Evolutionary conservation across 1,140 invertebrate species (phyloP), one percentile per base, ranked within the genome.

Genomic region (Copidosoma floridanum): DNA sequence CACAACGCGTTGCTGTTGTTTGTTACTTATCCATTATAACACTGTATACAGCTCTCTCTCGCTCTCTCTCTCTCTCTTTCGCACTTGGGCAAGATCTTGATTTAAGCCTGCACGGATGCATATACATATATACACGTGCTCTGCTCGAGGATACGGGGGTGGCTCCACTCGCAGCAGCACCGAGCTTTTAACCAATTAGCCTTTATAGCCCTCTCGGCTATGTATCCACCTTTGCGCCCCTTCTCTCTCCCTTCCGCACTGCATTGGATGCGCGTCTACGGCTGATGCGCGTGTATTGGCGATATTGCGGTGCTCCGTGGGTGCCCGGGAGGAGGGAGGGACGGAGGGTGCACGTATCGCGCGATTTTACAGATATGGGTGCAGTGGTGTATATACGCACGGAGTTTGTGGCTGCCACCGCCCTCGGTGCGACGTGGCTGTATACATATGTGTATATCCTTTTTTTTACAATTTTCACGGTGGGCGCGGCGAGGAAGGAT

Each of bases 21-120:
- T 78, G 76, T 80, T 80, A 79, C 77, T 79, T 79, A 79, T 79
- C 77, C 78, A 80, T 80, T 80, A 80, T 81, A 81, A 80, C 78
- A 80, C 78, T 79, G 77, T n/a, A n/a, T n/a, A n/a, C n/a, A n/a
- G n/a, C n/a, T n/a, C n/a, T n/a, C n/a, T n/a, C n/a, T n/a, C n/a
- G n/a, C n/a, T n/a, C n/a, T n/a, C n/a, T n/a, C n/a, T n/a, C n/a
- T n/a, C n/a, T n/a, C n/a, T n/a, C n/a, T n/a, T n/a, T n/a, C n/a
- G n/a, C n/a, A n/a, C n/a, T n/a, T n/a, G n/a, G n/a, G n/a, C 77
- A 79, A 79, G 77, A 79, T 81, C 78, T 81, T 81, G 78, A 80
- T 80, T 80, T 79, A 80, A 80, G 78, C 77, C 78, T 77, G 75
- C 75, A 14, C 38, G 16, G 10, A 14, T 16, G 10, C 38, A 14